phyloP scores from a whole-genome alignment of 2,888 invertebrate genomes.

The Dorcus hopei region DNA sequence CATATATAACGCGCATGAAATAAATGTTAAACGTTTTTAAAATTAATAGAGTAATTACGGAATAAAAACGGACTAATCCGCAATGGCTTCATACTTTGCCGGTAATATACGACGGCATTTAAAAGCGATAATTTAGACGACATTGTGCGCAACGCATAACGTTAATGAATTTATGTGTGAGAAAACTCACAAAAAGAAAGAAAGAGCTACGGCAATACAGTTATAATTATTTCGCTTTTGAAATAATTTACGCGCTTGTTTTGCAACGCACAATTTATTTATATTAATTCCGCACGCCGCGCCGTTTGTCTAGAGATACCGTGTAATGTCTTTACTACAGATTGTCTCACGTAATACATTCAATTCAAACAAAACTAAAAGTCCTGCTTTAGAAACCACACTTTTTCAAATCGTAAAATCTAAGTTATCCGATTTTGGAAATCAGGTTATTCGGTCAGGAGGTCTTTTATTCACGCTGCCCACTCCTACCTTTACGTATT shows the following conservation, averaged over 20 bases:
- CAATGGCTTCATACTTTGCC: not conserved
- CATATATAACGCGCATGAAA: too few species aligned
- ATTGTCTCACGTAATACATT: too few species aligned
- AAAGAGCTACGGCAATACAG: not conserved
- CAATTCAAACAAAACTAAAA: too few species aligned
- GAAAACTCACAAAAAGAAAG: not conserved
- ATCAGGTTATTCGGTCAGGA: too few species aligned
- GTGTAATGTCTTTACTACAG: too few species aligned
- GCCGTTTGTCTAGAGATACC: too few species aligned
- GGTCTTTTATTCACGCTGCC: too few species aligned
- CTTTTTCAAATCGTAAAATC: too few species aligned
- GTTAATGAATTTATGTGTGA: constrained; percentile 2
- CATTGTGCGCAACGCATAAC: not conserved
- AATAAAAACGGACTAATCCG: not conserved
- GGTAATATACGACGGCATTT: not conserved
- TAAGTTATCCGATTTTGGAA: too few species aligned
- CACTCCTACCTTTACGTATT: too few species aligned
- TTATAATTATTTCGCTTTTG: not conserved
- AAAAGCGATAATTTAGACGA: not conserved
- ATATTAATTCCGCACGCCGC: too few species aligned
- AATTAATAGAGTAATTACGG: not conserved
- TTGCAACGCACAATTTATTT: not conserved
- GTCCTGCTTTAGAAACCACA: too few species aligned
- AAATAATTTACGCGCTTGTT: not conserved
- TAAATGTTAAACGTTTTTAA: not conserved